A percentile compares a stretch with the other conserved stretches of the same genome.
Evolutionary conservation across 1,140 invertebrate species (phyloP).

Genomic region (Panagrolaimus sp.): DNA sequence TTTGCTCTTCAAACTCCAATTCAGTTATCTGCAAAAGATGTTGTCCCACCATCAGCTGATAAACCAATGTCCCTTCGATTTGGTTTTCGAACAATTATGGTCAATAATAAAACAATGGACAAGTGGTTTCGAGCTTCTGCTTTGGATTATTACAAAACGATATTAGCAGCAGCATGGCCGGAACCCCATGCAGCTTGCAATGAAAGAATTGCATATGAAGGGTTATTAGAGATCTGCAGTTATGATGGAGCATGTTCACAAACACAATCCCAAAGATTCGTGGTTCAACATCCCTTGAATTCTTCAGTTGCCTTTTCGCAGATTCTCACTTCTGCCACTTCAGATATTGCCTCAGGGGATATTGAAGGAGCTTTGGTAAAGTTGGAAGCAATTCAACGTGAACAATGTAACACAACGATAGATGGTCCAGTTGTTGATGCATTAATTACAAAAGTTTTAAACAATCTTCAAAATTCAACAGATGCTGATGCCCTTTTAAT

Average conservation of each 20-base stretch:
- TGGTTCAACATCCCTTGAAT: neutral
- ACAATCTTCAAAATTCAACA: neutral
- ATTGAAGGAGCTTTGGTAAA: neutral
- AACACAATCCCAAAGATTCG: neutral
- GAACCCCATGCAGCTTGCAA: neutral
- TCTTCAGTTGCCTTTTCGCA: neutral
- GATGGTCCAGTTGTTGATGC: neutral
- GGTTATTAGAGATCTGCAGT: neutral
- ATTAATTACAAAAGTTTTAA: neutral
- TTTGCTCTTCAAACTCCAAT: conserved; percentile 5
- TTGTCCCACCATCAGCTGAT: neutral
- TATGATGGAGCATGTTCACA: neutral
- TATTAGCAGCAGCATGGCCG: neutral
- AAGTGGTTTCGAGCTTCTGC: neutral
- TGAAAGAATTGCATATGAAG: neutral
- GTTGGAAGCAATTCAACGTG: conserved; percentile 6
- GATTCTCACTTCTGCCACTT: too few species aligned
- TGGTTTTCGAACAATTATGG: neutral
- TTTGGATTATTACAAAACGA: conserved; percentile 4
- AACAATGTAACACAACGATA: neutral
- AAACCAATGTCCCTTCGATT: conserved; percentile 5
- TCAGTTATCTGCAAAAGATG: neutral
- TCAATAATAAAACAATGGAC: neutral
- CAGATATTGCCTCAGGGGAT: neutral
- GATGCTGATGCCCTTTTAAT: neutral